phyloP scores from a whole-genome alignment of 2,888 invertebrate species.

The Heliconius aoede region DNA sequence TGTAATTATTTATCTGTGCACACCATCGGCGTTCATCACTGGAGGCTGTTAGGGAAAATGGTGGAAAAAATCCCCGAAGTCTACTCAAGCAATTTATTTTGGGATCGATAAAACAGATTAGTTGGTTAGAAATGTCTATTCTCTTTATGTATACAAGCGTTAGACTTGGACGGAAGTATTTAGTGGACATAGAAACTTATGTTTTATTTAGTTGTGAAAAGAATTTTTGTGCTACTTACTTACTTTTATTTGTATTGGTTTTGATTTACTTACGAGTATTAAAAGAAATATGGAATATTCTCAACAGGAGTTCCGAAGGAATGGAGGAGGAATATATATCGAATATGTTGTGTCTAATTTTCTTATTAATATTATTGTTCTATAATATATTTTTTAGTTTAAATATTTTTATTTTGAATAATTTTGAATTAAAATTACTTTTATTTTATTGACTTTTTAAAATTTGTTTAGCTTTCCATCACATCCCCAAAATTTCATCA shows the following conservation, averaged over 20 bases:
- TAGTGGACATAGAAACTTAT: not conserved
- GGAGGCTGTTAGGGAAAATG: constrained; percentile 41
- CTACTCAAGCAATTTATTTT: constrained; percentile 41
- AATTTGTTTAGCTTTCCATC: too few relatives aligned
- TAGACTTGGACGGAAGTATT: not conserved
- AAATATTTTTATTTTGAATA: too few relatives aligned
- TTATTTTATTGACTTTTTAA: too few relatives aligned
- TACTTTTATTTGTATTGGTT: not conserved
- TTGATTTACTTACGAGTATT: too few relatives aligned
- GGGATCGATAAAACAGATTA: constrained; percentile 44
- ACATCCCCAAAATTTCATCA: too few relatives aligned
- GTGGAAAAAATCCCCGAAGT: constrained; percentile 42
- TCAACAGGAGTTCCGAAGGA: too few relatives aligned
- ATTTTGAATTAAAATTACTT: too few relatives aligned
- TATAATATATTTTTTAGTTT: too few relatives aligned
- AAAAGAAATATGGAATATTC: too few relatives aligned
- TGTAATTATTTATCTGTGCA: constrained; percentile 27
- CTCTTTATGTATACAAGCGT: constrained; percentile 18
- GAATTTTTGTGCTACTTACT: not conserved
- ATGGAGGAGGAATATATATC: too few relatives aligned
- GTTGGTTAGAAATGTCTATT: constrained; percentile 34
- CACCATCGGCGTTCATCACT: constrained; percentile 34
- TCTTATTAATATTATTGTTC: too few relatives aligned
- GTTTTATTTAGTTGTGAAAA: not conserved
- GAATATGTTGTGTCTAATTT: too few relatives aligned